These are phyloP conservation scores for Apostichopus parvimensis DNA, from an alignment of 35 echinoderm and acorn worm species.

Conservation along the genomic window DNA sequence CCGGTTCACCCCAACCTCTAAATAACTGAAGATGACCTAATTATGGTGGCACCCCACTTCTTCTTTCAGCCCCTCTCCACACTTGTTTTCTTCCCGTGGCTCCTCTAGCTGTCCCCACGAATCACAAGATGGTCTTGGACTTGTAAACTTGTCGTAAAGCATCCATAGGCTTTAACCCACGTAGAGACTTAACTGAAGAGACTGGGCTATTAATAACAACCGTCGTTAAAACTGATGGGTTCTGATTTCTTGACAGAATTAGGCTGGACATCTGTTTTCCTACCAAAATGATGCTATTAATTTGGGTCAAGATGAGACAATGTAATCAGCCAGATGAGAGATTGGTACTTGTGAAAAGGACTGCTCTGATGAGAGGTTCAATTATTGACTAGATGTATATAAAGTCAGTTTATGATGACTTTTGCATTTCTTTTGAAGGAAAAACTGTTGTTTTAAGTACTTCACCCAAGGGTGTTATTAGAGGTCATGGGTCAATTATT, in stretches of 20 bases:
- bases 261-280: slow-evolving; percentile 18
- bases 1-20: not conserved
- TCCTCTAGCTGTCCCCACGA: not conserved
- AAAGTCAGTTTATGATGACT: not conserved
- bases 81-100: not conserved
- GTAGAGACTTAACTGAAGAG: not conserved
- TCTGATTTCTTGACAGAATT: slow-evolving; percentile 25
- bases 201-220: not conserved
- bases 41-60: slow-evolving; percentile 31
- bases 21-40: slow-evolving; percentile 17
- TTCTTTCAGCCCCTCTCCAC: not conserved
- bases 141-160: not conserved
- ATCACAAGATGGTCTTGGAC: not conserved
- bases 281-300: slow-evolving; percentile 18
- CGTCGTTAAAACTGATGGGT: not conserved
- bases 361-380: not conserved
- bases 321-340: not conserved
- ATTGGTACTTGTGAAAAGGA: not conserved
- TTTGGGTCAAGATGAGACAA: slow-evolving; percentile 1
- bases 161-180: not conserved
- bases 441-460: not conserved
- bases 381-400: not conserved
- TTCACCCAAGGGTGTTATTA: not conserved
- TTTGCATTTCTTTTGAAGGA: not conserved
- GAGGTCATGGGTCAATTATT: no score